Conservation (phyloP, 1,140 invertebrate species). For the Pseudomyrmex dendroicus region DNA sequence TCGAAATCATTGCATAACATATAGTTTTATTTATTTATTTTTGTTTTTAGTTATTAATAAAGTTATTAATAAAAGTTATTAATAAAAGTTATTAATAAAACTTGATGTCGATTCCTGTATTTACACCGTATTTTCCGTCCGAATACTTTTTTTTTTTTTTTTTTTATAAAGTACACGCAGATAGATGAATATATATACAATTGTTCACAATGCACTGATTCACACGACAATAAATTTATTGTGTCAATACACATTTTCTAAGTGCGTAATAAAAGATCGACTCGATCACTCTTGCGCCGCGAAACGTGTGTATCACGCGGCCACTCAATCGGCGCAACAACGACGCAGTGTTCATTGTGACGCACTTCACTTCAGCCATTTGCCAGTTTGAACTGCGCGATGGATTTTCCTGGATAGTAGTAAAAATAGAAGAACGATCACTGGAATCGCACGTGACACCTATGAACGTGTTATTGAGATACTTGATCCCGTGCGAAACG, state of each 20-base stretch:
- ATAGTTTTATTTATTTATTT: neutral
- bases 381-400: slow-evolving; percentile 17
- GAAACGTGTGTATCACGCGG: neutral
- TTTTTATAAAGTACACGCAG: neutral
- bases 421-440: slow-evolving; percentile 13
- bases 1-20: neutral
- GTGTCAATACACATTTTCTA: slow-evolving; percentile 67
- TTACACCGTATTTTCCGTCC: neutral
- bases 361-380: slow-evolving; percentile 11
- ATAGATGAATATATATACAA: neutral
- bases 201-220: slow-evolving; percentile 2
- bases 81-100: neutral
- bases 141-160: neutral
- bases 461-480: neutral
- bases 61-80: neutral
- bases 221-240: slow-evolving; percentile 61
- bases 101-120: neutral
- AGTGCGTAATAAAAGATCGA: slow-evolving; percentile 66
- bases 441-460: neutral
- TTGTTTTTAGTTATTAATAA: too few species aligned
- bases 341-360: slow-evolving; percentile 37
- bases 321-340: slow-evolving; percentile 2
- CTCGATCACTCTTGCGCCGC: slow-evolving; percentile 54
- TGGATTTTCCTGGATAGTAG: slow-evolving; percentile 10
- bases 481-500: neutral